Base-by-base conservation (phyloP, 1,140 invertebrate species). In the Subanguina moxae region DNA sequence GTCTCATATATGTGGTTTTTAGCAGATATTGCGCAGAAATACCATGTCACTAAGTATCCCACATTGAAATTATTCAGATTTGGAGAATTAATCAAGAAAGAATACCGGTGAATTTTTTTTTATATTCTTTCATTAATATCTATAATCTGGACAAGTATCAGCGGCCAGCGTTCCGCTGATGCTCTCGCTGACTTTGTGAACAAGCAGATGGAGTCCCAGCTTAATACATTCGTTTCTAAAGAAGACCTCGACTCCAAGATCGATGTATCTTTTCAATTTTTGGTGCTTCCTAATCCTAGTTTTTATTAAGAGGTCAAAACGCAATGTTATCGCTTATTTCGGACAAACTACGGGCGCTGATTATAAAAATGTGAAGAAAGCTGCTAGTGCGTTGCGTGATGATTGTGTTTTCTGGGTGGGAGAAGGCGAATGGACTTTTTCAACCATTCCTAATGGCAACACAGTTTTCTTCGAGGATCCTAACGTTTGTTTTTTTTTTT, bases 1-100 rank as follows among this genome's bases (percentile, higher is more conserved):
- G 25, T 63, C 62, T 63, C 38, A 42, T 58, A 15, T 5, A 52
- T 15, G 17, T 52, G 43, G 48, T 71, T 79, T 81, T 61, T 77
- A 90, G 90, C 87, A 76, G 85, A 87, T 59, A 86, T 97, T 59
- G 91, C 93, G 9, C 88, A 89, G 11, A 88, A 90, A 74, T 98
- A 94, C 84, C 91, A 96, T 78, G 95, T 98, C 56, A 90, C 89
- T 17, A 99, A 99, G 86, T 99, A 98, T 86, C 96, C 96, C 25
- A 98, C 96, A 17, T 84, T 99, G 42, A 99, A 99, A 85, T 84
- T 98, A 21, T 90, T 97, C 78, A 87, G 91, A 32, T 94, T 94
- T 88, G 95, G 95, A 0, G 88, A 93, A 78, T 87, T 91, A 9
- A 88, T 90, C 0, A 99, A 98, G 84, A 88, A 90, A 78, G 96